Conservation (phyloP, 1,140 invertebrate species). For the Drosophila arawakana region DNA sequence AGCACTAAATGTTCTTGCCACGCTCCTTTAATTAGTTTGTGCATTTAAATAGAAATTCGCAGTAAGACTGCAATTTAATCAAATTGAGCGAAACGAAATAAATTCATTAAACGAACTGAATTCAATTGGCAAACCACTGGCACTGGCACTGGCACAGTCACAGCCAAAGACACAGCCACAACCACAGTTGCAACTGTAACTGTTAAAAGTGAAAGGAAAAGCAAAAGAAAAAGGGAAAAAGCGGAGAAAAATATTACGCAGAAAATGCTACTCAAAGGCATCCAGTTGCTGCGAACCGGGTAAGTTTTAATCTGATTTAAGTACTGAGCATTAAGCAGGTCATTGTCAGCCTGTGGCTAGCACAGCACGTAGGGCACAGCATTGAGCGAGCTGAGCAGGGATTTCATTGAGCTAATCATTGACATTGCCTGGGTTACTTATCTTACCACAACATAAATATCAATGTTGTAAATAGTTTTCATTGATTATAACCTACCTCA, state of each 20-base stretch:
- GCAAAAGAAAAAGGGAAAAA: constrained; percentile 39
- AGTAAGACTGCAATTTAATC: constrained; percentile 62
- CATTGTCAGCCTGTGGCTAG: constrained; percentile 38
- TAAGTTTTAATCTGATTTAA: constrained; percentile 46
- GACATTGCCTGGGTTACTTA: constrained; percentile 51
- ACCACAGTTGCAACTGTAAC: constrained; percentile 7
- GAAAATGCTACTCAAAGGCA: constrained; percentile 71
- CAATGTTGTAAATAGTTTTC: not conserved
- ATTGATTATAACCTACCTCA: constrained; percentile 42
- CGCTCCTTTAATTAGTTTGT: constrained; percentile 40
- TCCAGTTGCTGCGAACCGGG: constrained; percentile 66
- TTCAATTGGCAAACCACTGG: constrained; percentile 39
- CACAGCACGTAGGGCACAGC: not conserved
- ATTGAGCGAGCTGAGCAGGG: constrained; percentile 8
- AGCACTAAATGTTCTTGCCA: constrained; percentile 17
- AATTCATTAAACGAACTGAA: constrained; percentile 67
- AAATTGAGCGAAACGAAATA: constrained; percentile 61
- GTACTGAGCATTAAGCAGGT: constrained; percentile 23
- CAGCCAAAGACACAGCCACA: constrained; percentile 8
- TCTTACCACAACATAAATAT: constrained; percentile 47
- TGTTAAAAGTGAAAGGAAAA: constrained; percentile 37
- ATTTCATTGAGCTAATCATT: constrained; percentile 2
- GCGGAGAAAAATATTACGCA: constrained; percentile 30
- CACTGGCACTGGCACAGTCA: not conserved
- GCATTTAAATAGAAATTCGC: constrained; percentile 62